phyloP scores from a whole-genome alignment of 2,113 vertebrate species.

The Odontesthes bonariensis region DNA sequence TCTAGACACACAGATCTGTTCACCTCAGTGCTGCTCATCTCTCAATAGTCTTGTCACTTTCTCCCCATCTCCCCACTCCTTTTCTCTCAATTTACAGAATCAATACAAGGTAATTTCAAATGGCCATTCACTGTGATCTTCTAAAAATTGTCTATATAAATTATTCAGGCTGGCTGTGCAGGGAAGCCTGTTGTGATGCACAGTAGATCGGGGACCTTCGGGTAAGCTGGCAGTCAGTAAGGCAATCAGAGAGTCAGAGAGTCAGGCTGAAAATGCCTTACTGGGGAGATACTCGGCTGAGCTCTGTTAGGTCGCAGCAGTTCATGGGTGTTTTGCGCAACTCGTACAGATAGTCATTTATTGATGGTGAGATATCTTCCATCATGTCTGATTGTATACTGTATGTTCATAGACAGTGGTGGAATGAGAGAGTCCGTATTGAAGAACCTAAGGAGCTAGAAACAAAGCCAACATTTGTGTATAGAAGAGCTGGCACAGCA shows the following conservation, averaged over 20 bases:
- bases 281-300: constrained; percentile 25
- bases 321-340: constrained; percentile 17
- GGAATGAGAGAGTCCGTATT: too few relatives aligned
- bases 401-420: too few relatives aligned
- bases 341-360: background rate
- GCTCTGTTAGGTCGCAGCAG: constrained; percentile 37
- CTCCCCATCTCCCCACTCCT: background rate
- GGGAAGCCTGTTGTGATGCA: constrained; percentile 57
- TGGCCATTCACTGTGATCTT: constrained; percentile 69
- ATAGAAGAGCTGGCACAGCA: too few relatives aligned
- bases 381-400: too few relatives aligned
- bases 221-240: constrained; percentile 61
- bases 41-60: constrained; percentile 13
- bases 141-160: constrained; percentile 74
- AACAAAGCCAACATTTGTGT: too few relatives aligned
- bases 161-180: constrained; percentile 70
- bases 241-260: constrained; percentile 40
- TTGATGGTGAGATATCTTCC: too few relatives aligned
- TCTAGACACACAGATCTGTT: constrained; percentile 32
- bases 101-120: constrained; percentile 76
- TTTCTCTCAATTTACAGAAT: constrained; percentile 69
- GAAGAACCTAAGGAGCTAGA: too few relatives aligned
- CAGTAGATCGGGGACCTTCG: constrained; percentile 68
- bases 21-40: constrained; percentile 28
- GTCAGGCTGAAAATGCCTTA: constrained; percentile 24